Percentiles rank a stretch among this genome's conserved stretches.
These are phyloP conservation scores for human (Homo sapiens) DNA, from an alignment of 2,113 vertebrate species.

Conservation along the genomic window DNA sequence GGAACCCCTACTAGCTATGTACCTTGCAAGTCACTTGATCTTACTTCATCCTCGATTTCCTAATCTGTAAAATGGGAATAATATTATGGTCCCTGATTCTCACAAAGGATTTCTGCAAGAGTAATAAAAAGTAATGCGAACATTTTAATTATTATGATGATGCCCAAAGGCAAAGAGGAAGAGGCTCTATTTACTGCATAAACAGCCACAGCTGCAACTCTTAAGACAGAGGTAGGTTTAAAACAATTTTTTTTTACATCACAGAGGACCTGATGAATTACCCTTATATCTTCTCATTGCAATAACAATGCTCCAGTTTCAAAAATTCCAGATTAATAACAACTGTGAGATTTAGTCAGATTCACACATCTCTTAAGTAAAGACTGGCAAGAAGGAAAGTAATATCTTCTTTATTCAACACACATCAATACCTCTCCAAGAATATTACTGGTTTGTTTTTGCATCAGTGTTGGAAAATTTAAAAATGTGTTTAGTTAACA, in stretches of 20 bases:
- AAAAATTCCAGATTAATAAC: neutral
- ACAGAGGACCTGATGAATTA: neutral
- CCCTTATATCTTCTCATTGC: neutral
- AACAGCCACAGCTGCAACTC: neutral
- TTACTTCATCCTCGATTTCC: neutral
- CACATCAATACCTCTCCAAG: neutral
- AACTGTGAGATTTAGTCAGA: neutral
- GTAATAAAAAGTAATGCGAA: neutral
- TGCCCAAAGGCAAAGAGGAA: neutral
- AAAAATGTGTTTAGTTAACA: conserved; percentile 52
- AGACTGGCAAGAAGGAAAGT: neutral
- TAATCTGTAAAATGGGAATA: neutral
- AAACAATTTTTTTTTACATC: neutral
- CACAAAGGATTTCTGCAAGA: neutral
- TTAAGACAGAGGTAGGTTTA: neutral
- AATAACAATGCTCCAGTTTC: neutral
- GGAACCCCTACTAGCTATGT: neutral
- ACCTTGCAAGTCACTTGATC: neutral
- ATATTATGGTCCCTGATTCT: neutral
- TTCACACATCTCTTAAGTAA: neutral
- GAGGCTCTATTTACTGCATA: neutral
- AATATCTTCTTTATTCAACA: neutral
- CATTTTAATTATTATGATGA: neutral
- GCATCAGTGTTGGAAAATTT: conserved; percentile 14
- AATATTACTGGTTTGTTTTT: conserved; percentile 24